Evolutionary conservation across 2,888 invertebrate genomes (phyloP).

Genomic region (Nycteola revayana): DNA sequence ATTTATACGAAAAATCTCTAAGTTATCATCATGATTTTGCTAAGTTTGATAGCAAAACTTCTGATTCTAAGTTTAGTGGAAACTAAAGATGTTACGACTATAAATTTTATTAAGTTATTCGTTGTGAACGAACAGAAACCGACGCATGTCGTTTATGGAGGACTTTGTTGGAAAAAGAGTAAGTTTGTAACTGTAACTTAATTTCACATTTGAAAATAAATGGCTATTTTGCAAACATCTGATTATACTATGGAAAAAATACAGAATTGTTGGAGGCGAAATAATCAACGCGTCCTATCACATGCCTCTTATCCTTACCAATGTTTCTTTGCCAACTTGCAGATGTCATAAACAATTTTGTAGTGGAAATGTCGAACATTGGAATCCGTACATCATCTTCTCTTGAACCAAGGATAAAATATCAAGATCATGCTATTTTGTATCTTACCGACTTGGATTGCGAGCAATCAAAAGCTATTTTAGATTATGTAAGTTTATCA

Average conservation of each 20-base stretch:
- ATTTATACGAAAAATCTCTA: slow-evolving; percentile 7
- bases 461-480: slow-evolving; percentile 10
- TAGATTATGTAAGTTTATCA: slow-evolving; percentile 22
- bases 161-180: slow-evolving; percentile 54
- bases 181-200: no score
- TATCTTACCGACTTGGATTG: slow-evolving; percentile 48
- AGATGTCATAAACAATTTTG: slow-evolving; percentile 39
- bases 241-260: no score
- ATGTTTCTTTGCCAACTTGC: no score
- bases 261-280: no score
- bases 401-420: slow-evolving; percentile 20
- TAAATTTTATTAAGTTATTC: slow-evolving; percentile 44
- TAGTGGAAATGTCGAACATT: slow-evolving; percentile 32
- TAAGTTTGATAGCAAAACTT: not conserved
- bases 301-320: no score
- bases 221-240: no score
- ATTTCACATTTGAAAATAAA: no score
- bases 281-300: no score
- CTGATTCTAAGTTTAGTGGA: slow-evolving; percentile 4
- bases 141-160: slow-evolving; percentile 41
- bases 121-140: slow-evolving; percentile 51
- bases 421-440: slow-evolving; percentile 40
- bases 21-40: not conserved
- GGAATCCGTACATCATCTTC: slow-evolving; percentile 37
- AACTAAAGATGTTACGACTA: slow-evolving; percentile 21